Conservation (phyloP, 1,140 invertebrate species). For the Drosophila hydei region DNA sequence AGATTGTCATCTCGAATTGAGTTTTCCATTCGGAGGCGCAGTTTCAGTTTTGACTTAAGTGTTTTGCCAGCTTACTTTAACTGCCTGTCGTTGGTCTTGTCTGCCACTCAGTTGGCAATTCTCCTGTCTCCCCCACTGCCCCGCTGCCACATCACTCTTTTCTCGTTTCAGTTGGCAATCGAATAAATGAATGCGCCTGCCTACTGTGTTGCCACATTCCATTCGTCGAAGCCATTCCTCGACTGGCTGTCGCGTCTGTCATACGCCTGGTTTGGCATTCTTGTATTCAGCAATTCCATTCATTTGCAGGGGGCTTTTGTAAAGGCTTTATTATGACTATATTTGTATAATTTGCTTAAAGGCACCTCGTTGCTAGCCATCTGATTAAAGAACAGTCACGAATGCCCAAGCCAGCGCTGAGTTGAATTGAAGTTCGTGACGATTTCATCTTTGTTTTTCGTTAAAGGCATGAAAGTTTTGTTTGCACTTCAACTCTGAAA, state of each 20-base stretch:
- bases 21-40: slow-evolving; percentile 41
- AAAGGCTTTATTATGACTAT: slow-evolving; percentile 44
- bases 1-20: slow-evolving; percentile 50
- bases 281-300: slow-evolving; percentile 49
- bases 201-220: slow-evolving; percentile 46
- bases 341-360: slow-evolving; percentile 45
- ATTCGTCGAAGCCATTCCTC: slow-evolving; percentile 9
- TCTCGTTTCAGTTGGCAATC: slow-evolving; percentile 23
- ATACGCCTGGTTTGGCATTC: slow-evolving; percentile 53
- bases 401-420: slow-evolving; percentile 2
- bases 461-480: slow-evolving; percentile 53
- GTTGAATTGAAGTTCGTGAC: slow-evolving; percentile 46
- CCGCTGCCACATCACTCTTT: not conserved
- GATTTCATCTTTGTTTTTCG: slow-evolving; percentile 46
- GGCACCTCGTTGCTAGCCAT: slow-evolving; percentile 30
- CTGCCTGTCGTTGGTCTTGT: slow-evolving; percentile 20
- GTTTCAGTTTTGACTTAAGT: slow-evolving; percentile 54
- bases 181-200: slow-evolving; percentile 38
- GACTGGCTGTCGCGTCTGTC: slow-evolving; percentile 26
- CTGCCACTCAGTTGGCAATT: slow-evolving; percentile 11
- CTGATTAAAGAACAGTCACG: slow-evolving; percentile 9
- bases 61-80: slow-evolving; percentile 48
- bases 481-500: slow-evolving; percentile 42
- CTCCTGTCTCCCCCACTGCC: not conserved
- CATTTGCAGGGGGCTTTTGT: slow-evolving; percentile 46